Evolutionary conservation across 2,888 invertebrate genomes (phyloP).

Genomic region (Neoascia interrupta): DNA sequence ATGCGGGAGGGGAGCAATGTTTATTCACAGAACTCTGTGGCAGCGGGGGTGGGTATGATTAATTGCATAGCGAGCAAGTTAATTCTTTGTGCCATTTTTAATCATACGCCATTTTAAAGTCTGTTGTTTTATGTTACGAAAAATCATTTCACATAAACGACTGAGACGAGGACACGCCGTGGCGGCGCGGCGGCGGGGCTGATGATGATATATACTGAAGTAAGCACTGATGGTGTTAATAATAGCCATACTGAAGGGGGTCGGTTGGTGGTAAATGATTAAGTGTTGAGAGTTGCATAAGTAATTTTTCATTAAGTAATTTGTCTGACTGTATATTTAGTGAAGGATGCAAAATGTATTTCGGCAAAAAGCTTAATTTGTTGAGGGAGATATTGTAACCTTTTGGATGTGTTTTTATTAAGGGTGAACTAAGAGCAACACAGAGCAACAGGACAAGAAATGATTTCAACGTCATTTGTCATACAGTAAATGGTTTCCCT

Average conservation of each 20-base stretch:
- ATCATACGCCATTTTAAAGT: slow-evolving; percentile 68
- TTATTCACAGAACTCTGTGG: slow-evolving; percentile 15
- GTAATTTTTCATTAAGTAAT: slow-evolving; percentile 68
- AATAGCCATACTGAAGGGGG: slow-evolving; percentile 11
- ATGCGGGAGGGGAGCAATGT: neutral
- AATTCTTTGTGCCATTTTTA: slow-evolving; percentile 69
- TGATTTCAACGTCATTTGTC: slow-evolving; percentile 44
- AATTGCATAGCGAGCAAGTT: slow-evolving; percentile 66
- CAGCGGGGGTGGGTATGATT: slow-evolving; percentile 49
- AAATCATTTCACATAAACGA: slow-evolving; percentile 33
- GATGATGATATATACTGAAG: slow-evolving; percentile 48
- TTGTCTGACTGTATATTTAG: slow-evolving; percentile 45
- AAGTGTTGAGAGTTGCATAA: slow-evolving; percentile 66
- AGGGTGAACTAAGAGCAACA: slow-evolving; percentile 17
- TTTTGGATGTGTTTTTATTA: slow-evolving; percentile 26
- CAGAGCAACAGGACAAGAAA: slow-evolving; percentile 36
- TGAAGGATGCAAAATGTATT: slow-evolving; percentile 19
- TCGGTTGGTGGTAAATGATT: slow-evolving; percentile 40
- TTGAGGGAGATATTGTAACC: slow-evolving; percentile 26
- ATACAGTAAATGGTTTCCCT: too few relatives aligned
- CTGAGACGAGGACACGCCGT: slow-evolving; percentile 1
- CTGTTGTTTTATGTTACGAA: slow-evolving; percentile 50
- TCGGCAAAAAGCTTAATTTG: slow-evolving; percentile 16
- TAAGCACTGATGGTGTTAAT: slow-evolving; percentile 52
- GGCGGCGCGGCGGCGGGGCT: neutral